Evolutionary conservation across 2,797 vertebrate genomes (phyloP), one percentile per base, ranked within the genome.

Genomic region (Mallotus villosus): DNA sequence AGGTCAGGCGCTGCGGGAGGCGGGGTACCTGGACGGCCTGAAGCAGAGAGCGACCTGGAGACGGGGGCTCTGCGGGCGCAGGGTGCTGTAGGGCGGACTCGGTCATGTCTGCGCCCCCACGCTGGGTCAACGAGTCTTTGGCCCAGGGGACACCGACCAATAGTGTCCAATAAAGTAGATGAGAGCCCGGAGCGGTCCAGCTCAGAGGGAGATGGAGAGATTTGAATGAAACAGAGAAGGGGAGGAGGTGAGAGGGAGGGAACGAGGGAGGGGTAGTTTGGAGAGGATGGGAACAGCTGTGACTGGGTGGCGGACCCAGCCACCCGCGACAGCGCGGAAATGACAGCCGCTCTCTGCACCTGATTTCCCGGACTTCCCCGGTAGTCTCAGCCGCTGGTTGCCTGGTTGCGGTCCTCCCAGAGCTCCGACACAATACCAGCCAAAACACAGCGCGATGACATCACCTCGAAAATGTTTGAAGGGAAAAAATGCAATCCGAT

Each of bases 381-480:
- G 82, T 80, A 74, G 81, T 75, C 77, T 90, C 78, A 90, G 82
- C 85, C 87, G 88, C 88, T 88, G 85, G 80, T 86, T 78, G 85
- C 78, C 87, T 79, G 88, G 82, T 82, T 84, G 87, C 90, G 72
- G 80, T 86, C 83, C 81, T 87, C 81, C 77, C 65, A 80, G 85
- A 86, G 84, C 84, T 84, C 88, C 89, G 82, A 88, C 89, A 89
- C 90, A 85, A 92, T 84, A 90, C 84, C 89, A 91, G 88, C 85
- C 91, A 92, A 91, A 92, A 90, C 88, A 91, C 89, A 85, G 89
- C 83, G 80, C 87, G 90, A 92, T 93, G 91, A 93, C 92, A 93
- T 93, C 92, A 93, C 91, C 92, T 86, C 89, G 78, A 78, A 91
- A 89, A 88, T 90, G 89, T 92, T 92, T 91, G 86, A 89, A 90